Evolutionary conservation across 35 echinoderm and acorn worm species (phyloP).

Genomic region (Anneissia japonica): DNA sequence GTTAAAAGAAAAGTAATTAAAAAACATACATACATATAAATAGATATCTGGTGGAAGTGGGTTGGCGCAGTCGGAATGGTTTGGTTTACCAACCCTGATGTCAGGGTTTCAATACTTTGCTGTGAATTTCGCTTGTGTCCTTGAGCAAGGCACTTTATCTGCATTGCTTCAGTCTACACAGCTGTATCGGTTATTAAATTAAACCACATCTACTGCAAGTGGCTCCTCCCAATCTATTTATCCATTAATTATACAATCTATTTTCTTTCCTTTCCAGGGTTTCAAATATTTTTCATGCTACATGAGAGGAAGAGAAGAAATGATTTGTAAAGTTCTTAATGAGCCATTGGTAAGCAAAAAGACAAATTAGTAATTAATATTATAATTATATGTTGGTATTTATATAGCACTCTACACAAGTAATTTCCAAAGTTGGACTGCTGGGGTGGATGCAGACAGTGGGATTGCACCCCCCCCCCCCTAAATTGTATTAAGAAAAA

Average conservation of each 20-base stretch:
- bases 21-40: no score
- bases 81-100: no score
- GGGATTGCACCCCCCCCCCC: neutral
- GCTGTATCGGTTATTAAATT: neutral
- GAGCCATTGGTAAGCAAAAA: slow-evolving; percentile 67
- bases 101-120: neutral
- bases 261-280: slow-evolving; percentile 40
- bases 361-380: no score
- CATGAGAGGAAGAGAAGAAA: slow-evolving; percentile 83
- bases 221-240: no score
- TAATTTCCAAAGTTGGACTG: no score
- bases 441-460: neutral
- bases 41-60: no score
- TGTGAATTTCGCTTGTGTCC: neutral
- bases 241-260: no score
- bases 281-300: slow-evolving; percentile 87
- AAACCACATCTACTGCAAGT: neutral
- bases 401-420: slow-evolving; percentile 1
- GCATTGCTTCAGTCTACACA: neutral
- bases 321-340: slow-evolving; percentile 74
- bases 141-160: neutral
- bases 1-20: no score
- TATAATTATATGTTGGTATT: neutral
- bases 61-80: no score
- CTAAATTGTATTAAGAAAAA: neutral